These are phyloP conservation scores for Euplagia quadripunctaria DNA, from an alignment of 2,888 invertebrate species.

Conservation along the genomic window DNA sequence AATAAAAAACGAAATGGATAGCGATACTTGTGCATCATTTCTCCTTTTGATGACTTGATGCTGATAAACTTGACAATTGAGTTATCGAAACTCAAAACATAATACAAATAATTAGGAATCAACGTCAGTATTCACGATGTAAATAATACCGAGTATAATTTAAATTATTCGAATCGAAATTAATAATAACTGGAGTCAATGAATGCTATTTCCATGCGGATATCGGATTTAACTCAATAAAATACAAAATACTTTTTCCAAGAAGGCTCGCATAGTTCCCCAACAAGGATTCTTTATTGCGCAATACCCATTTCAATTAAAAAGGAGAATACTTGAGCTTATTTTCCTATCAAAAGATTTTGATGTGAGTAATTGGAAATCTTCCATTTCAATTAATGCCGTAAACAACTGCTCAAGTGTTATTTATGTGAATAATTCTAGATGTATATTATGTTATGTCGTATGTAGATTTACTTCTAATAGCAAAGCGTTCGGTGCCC, in stretches of 20 bases:
- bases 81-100: too few relatives aligned
- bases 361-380: conserved; percentile 15
- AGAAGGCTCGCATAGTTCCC: conserved; percentile 15
- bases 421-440: background rate
- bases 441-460: background rate
- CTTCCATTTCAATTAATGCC: background rate
- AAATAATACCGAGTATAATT: conserved; percentile 1
- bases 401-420: background rate
- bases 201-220: background rate
- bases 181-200: background rate
- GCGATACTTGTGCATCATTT: too few relatives aligned
- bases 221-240: conserved; percentile 36
- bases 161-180: background rate
- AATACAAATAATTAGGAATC: background rate
- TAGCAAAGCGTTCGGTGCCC: too few relatives aligned
- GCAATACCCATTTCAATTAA: conserved; percentile 16
- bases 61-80: too few relatives aligned
- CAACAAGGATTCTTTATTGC: conserved; percentile 28
- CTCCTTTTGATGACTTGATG: too few relatives aligned
- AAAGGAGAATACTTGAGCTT: conserved; percentile 25
- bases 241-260: conserved; percentile 27
- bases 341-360: conserved; percentile 7
- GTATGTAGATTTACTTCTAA: background rate
- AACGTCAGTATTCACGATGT: background rate
- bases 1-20: too few relatives aligned